Evolutionary conservation across 2,888 invertebrate genomes (phyloP).

Genomic region (Xanthia togata): DNA sequence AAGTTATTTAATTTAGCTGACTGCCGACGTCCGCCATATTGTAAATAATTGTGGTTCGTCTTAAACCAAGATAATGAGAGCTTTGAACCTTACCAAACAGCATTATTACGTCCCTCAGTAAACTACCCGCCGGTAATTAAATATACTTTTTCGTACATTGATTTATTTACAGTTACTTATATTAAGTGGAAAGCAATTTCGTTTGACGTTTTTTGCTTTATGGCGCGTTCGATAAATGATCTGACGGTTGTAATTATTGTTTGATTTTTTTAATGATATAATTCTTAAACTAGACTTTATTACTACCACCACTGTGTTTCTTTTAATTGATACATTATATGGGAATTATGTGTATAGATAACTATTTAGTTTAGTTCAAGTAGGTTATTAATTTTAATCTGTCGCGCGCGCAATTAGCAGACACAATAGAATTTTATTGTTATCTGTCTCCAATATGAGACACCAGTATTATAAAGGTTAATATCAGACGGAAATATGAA

Average conservation of each 20-base stretch:
- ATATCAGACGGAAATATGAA: neutral
- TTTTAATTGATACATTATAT: neutral
- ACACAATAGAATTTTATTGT: too few relatives aligned
- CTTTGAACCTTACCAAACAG: slow-evolving; percentile 75
- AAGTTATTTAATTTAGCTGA: slow-evolving; percentile 66
- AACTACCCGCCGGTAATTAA: slow-evolving; percentile 62
- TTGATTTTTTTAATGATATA: slow-evolving; percentile 7
- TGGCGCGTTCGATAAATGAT: slow-evolving; percentile 43
- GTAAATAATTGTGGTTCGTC: slow-evolving; percentile 65
- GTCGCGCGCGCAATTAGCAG: too few relatives aligned
- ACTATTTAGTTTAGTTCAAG: neutral
- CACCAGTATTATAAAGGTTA: too few relatives aligned
- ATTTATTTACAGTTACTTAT: slow-evolving; percentile 63
- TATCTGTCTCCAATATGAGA: too few relatives aligned
- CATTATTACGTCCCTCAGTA: slow-evolving; percentile 65
- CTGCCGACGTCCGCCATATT: slow-evolving; percentile 70
- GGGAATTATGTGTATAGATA: too few relatives aligned
- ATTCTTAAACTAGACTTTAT: neutral
- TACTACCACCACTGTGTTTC: neutral
- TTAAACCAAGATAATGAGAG: slow-evolving; percentile 75
- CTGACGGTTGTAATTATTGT: slow-evolving; percentile 29
- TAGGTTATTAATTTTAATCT: neutral
- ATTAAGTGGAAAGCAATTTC: slow-evolving; percentile 62
- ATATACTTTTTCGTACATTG: slow-evolving; percentile 59
- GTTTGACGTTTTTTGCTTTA: slow-evolving; percentile 49